Evolutionary conservation across 2,888 invertebrate species (phyloP).

Genomic region (Plusia festucae): DNA sequence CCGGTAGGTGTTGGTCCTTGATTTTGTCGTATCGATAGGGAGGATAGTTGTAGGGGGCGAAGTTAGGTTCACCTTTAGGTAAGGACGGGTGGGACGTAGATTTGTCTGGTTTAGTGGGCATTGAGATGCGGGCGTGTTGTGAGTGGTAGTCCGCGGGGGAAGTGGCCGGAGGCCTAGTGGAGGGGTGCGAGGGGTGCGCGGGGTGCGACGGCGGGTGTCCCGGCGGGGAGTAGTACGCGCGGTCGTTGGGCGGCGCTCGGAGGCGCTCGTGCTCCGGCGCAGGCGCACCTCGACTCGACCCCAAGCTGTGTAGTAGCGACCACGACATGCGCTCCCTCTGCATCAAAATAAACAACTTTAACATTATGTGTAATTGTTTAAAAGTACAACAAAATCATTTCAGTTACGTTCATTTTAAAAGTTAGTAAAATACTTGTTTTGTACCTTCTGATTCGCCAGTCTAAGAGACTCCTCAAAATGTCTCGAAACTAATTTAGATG

Average conservation of each 20-base stretch:
- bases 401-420: not conserved
- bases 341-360: conserved; percentile 57
- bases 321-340: conserved; percentile 89
- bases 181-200: conserved; percentile 60
- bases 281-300: conserved; percentile 78
- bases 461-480: conserved; percentile 97
- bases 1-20: conserved; percentile 90
- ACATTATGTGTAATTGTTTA: not conserved
- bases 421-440: not conserved
- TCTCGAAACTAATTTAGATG: conserved; percentile 95
- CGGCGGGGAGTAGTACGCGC: conserved; percentile 65
- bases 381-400: not conserved
- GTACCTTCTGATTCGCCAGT: conserved; percentile 93
- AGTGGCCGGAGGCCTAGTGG: conserved; percentile 67
- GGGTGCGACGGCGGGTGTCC: conserved; percentile 62
- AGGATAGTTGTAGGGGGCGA: conserved; percentile 91
- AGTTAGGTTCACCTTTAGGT: conserved; percentile 92
- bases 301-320: conserved; percentile 88
- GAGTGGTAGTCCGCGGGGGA: conserved; percentile 71
- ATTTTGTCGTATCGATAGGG: conserved; percentile 91
- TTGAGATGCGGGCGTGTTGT: conserved; percentile 73
- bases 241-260: conserved; percentile 68
- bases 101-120: conserved; percentile 79
- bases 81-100: conserved; percentile 74
- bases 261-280: conserved; percentile 68